phyloP scores from a whole-genome alignment of 2,888 invertebrate species.

The Uropetala carovei region DNA sequence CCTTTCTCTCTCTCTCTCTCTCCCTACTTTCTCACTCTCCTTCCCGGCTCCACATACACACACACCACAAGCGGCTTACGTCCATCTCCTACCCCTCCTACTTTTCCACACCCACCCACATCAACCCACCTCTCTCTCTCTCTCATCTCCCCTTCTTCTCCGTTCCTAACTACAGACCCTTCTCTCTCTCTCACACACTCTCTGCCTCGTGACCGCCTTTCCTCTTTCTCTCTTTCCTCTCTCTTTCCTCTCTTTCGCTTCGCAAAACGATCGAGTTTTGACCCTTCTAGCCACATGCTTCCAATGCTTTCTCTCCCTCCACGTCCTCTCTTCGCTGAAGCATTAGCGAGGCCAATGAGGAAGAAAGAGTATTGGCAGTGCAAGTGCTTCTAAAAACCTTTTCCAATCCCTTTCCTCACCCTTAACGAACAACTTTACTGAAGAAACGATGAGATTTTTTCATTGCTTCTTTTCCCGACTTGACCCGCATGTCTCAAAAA shows the following conservation, averaged over 20 bases:
- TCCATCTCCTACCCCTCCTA: neutral
- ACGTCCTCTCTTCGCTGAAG: neutral
- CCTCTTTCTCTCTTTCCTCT: neutral
- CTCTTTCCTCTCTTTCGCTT: neutral
- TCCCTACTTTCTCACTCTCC: no score
- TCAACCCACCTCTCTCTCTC: neutral
- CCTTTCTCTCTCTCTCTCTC: no score
- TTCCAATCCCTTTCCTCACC: neutral
- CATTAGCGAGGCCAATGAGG: neutral
- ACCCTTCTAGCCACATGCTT: neutral
- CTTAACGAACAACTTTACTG: no score
- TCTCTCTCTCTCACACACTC: neutral
- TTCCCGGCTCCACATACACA: neutral
- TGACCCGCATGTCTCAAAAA: no score
- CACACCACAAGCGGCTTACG: slow-evolving; percentile 20
- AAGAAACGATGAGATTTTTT: no score
- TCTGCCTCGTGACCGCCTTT: neutral
- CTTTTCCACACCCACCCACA: neutral
- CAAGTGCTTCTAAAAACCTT: slow-evolving; percentile 11
- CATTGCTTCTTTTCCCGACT: no score
- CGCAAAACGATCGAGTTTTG: neutral
- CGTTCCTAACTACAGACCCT: neutral
- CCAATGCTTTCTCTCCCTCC: neutral
- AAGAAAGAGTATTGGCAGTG: neutral
- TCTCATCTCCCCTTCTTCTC: neutral